A percentile compares a stretch with the other conserved stretches of the same genome.
These are phyloP conservation scores for Drosophila pruinosa DNA, from an alignment of 1,140 invertebrate species.

Conservation along the genomic window DNA sequence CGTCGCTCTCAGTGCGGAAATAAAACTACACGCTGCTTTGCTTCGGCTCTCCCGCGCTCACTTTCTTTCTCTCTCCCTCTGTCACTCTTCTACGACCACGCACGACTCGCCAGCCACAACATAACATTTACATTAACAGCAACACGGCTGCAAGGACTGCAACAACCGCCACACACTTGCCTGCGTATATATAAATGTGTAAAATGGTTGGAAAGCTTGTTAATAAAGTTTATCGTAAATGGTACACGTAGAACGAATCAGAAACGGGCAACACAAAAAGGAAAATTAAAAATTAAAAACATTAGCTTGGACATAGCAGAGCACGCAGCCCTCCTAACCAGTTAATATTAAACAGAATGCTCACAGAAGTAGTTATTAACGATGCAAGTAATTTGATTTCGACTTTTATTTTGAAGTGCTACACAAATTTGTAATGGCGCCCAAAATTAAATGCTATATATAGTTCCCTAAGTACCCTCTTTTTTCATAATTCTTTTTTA, in stretches of 20 bases:
- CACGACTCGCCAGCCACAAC: conserved; percentile 48
- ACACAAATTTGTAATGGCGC: conserved; percentile 36
- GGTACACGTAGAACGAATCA: conserved; percentile 58
- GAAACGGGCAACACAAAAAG: conserved; percentile 55
- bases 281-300: neutral
- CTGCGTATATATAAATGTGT: conserved; percentile 79
- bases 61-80: conserved; percentile 9
- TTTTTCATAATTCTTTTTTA: neutral
- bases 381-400: conserved; percentile 19
- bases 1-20: conserved; percentile 38
- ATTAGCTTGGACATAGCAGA: neutral
- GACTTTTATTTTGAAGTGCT: conserved; percentile 45
- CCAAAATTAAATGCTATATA: conserved; percentile 41
- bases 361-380: conserved; percentile 8
- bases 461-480: conserved; percentile 22
- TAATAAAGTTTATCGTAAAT: conserved; percentile 65
- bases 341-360: neutral
- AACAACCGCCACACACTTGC: conserved; percentile 75
- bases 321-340: neutral
- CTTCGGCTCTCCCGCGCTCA: conserved; percentile 21
- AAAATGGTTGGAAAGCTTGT: conserved; percentile 70
- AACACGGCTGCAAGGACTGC: conserved; percentile 51
- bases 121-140: conserved; percentile 46
- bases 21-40: conserved; percentile 28
- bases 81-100: conserved; percentile 8